Conservation (phyloP, 2,797 vertebrate genomes). For the Alosa sapidissima region DNA sequence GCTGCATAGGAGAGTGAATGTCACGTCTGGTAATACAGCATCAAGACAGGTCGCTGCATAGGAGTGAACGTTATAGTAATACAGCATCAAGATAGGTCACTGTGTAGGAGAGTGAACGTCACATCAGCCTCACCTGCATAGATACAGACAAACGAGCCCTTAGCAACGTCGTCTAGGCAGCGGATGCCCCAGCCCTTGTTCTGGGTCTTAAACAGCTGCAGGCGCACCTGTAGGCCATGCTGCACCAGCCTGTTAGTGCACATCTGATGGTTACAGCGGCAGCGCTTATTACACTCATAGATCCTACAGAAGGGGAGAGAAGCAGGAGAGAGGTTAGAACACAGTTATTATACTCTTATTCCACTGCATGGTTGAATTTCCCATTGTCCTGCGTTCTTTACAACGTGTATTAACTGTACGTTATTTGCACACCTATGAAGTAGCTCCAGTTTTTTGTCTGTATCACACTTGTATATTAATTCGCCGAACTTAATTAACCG, state of each 20-base stretch:
- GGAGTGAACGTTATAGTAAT: neutral
- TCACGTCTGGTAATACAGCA: neutral
- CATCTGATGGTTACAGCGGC: conserved; percentile 87
- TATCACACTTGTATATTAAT: too few relatives aligned
- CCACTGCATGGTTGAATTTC: too few relatives aligned
- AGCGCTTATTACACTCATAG: conserved; percentile 95
- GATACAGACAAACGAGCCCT: conserved; percentile 97
- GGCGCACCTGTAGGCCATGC: conserved; percentile 92
- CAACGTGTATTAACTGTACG: too few relatives aligned
- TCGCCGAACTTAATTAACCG: too few relatives aligned
- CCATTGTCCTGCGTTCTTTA: too few relatives aligned
- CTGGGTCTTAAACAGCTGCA: conserved; percentile 97
- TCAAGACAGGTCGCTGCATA: too few relatives aligned
- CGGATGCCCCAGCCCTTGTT: conserved; percentile 99
- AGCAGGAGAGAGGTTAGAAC: neutral
- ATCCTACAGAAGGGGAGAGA: conserved; percentile 70
- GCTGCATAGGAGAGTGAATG: neutral
- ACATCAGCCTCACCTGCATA: conserved; percentile 83
- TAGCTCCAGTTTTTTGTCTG: too few relatives aligned
- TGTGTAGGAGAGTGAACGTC: neutral
- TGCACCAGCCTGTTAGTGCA: conserved; percentile 95
- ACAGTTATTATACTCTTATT: too few relatives aligned
- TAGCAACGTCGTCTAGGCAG: conserved; percentile 94
- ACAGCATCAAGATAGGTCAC: neutral
- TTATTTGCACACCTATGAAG: too few relatives aligned